Evolutionary conservation across 2,888 invertebrate species (phyloP), one percentile per base, ranked within the genome.

Genomic region (Cordilura impudica): DNA sequence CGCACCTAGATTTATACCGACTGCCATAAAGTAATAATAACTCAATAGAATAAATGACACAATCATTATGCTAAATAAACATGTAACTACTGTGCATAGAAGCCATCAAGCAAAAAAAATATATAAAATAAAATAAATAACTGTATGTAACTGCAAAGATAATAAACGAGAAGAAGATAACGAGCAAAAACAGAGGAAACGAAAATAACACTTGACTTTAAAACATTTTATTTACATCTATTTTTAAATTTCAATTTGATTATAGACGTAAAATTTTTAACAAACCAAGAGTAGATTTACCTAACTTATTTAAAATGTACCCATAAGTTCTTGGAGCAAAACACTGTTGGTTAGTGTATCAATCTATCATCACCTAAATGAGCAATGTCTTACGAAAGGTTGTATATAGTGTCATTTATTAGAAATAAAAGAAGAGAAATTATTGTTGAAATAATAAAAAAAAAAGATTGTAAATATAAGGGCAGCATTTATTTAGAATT

Each of bases 11-110:
- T 19, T 23, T 43, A 10, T n/a, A 51, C 35, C 47, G 53, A 19
- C 19, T 0, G 14, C 10, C 16, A 31, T 16, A 7, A 23, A 49
- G 10, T 61, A 58, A 70, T 51, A 43, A 29, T 43, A 61, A 53
- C 71, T 61, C 61, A 71, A 61, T 61, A 19, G 31, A 53, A 71
- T 71, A 71, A 71, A 71, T 71, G 45, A 35, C 53, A 45, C 51
- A 21, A 14, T 53, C 39, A 26, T 60, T 39, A 45, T 61, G 31
- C 18, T 19, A 39, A 45, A 45, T 61, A 16, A 61, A 63, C 56
- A 49, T 58, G 29, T 54, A 45, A 53, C 53, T 45, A 19, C 29
- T 51, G 14, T 19, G 23, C 47, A 18, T 16, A 49, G n/a, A 18
- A 61, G 61, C 43, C 19, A 45, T 31, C 45, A 18, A 49, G 16